Evolutionary conservation across 1,140 invertebrate species (phyloP).

Genomic region (Anastrepha ludens): DNA sequence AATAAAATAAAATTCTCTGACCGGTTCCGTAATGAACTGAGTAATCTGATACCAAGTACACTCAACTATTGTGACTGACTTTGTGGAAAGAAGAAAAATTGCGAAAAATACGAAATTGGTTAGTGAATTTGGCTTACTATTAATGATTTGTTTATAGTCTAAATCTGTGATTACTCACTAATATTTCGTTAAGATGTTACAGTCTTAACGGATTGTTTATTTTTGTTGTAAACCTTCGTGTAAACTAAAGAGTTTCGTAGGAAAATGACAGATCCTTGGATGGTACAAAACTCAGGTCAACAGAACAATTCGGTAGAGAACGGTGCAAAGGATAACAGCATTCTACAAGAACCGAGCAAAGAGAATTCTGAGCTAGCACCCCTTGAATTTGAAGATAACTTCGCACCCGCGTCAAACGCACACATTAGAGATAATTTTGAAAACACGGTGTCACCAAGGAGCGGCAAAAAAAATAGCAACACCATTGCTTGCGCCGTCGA

Average conservation of each 20-base stretch:
- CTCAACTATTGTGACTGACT: neutral
- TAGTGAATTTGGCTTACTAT: neutral
- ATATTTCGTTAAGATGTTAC: neutral
- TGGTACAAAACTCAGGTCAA: conserved; percentile 54
- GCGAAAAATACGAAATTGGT: neutral
- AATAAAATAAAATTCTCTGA: too few species aligned
- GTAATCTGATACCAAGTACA: neutral
- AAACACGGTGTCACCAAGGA: neutral
- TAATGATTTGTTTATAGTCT: neutral
- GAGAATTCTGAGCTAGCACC: neutral
- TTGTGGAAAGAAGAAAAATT: neutral
- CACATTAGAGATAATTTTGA: neutral
- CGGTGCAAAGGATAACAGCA: conserved; percentile 19
- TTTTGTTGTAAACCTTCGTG: conserved; percentile 13
- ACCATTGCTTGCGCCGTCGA: conserved; percentile 20
- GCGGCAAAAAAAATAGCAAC: conserved; percentile 9
- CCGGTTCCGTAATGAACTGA: neutral
- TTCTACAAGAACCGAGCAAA: neutral
- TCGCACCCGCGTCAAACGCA: conserved; percentile 63
- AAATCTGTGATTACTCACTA: neutral
- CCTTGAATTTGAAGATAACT: conserved; percentile 75
- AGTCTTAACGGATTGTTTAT: neutral
- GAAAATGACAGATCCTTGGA: conserved; percentile 60
- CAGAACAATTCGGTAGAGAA: conserved; percentile 11
- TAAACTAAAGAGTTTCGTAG: neutral